Percentiles rank a stretch among this genome's conserved stretches.
Evolutionary conservation across 2,113 vertebrate species (phyloP).

Genomic region (Xenus cinereus): DNA sequence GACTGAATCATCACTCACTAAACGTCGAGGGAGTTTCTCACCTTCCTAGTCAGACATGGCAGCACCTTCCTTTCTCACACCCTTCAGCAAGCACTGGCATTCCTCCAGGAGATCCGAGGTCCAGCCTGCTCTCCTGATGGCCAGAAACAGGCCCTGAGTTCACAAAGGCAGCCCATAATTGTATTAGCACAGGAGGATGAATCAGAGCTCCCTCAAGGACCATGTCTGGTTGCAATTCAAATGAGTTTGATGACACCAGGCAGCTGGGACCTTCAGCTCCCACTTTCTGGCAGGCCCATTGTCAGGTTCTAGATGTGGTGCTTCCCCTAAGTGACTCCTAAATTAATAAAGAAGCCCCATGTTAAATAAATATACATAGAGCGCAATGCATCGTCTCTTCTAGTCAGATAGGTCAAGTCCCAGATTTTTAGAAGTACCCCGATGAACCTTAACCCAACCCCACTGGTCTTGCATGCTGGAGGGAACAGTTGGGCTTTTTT

Average conservation of each 20-base stretch:
- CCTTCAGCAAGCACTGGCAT: neutral
- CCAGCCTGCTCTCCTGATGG: neutral
- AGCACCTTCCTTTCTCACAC: neutral
- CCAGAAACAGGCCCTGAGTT: accelerated
- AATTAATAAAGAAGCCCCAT: neutral
- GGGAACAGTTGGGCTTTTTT: neutral
- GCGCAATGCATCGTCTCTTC: neutral
- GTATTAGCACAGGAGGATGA: neutral
- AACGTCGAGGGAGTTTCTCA: neutral
- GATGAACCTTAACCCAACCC: neutral
- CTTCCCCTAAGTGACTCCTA: neutral
- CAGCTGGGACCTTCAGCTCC: neutral
- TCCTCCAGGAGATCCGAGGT: accelerated
- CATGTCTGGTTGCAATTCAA: neutral
- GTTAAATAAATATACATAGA: neutral
- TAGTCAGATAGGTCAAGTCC: accelerated
- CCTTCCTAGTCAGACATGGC: neutral
- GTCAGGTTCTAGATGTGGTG: neutral
- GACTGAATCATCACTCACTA: neutral
- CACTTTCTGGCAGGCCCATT: neutral
- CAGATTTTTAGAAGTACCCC: neutral
- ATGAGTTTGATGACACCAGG: accelerated
- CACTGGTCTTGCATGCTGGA: neutral
- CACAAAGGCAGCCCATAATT: neutral
- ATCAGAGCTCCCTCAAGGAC: neutral